Evolutionary conservation across 2,797 vertebrate species (phyloP).

Genomic region (Sphenodon punctatus): DNA sequence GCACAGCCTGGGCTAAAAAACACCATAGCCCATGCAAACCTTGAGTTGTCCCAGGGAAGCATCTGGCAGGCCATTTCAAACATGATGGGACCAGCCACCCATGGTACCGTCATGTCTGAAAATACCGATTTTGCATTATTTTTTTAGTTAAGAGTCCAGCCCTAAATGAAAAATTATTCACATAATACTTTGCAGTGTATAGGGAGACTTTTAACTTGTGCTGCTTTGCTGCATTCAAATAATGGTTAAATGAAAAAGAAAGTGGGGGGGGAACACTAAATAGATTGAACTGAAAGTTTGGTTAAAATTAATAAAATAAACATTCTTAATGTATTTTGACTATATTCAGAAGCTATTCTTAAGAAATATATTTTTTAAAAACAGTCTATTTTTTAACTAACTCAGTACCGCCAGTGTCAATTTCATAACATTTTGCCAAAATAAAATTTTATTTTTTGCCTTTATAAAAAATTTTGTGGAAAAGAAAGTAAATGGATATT

Average conservation of each 20-base stretch:
- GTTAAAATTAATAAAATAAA: slow-evolving; percentile 67
- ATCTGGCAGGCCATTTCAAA: too few relatives aligned
- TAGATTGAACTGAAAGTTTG: slow-evolving; percentile 63
- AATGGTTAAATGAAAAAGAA: slow-evolving; percentile 32
- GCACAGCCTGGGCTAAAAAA: too few relatives aligned
- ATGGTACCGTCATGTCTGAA: too few relatives aligned
- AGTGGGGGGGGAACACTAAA: too few relatives aligned
- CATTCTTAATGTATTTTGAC: slow-evolving; percentile 80
- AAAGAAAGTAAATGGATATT: slow-evolving; percentile 76
- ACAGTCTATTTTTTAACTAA: slow-evolving; percentile 84
- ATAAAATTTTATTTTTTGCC: slow-evolving; percentile 91
- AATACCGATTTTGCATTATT: not conserved
- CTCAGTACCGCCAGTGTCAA: slow-evolving; percentile 87
- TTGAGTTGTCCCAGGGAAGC: too few relatives aligned
- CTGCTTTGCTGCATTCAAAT: slow-evolving; percentile 34
- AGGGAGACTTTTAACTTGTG: slow-evolving; percentile 59
- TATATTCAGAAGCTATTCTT: slow-evolving; percentile 80
- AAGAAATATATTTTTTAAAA: slow-evolving; percentile 81
- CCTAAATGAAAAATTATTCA: slow-evolving; percentile 50
- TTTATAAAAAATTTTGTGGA: slow-evolving; percentile 78
- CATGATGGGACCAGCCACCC: too few relatives aligned
- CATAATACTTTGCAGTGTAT: slow-evolving; percentile 70
- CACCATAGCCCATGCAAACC: too few relatives aligned
- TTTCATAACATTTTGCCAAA: slow-evolving; percentile 90
- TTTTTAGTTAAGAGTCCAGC: slow-evolving; percentile 29